phyloP scores from a whole-genome alignment of 2,888 invertebrate genomes.

The Anoncus sp. region DNA sequence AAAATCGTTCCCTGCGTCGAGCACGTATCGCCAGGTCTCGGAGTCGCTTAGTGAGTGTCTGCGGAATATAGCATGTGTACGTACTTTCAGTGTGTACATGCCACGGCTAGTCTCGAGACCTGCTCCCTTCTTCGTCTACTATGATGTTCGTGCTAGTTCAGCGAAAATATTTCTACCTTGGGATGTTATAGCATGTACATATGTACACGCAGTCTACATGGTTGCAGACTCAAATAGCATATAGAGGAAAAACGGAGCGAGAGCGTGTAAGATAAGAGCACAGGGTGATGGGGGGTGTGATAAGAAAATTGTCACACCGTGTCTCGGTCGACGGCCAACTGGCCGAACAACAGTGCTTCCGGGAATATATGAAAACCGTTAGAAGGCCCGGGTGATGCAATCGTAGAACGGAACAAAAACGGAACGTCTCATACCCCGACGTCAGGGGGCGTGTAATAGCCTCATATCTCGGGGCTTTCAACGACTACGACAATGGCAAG shows the following conservation, averaged over 20 bases:
- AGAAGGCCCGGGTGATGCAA: neutral
- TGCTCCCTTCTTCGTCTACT: neutral
- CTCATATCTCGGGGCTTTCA: constrained; percentile 21
- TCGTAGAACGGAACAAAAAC: neutral
- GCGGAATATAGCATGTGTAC: constrained; percentile 19
- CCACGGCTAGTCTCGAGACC: constrained; percentile 11
- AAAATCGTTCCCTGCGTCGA: constrained; percentile 33
- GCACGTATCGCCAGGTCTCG: constrained; percentile 29
- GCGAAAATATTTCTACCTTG: constrained; percentile 30
- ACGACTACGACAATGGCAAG: neutral
- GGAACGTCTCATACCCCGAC: constrained; percentile 19
- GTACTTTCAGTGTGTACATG: constrained; percentile 31
- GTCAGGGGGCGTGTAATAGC: constrained; percentile 24
- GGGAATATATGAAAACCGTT: constrained; percentile 8
- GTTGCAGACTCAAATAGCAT: neutral
- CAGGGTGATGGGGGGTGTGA: constrained; percentile 2
- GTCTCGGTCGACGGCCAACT: constrained; percentile 9
- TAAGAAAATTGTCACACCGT: constrained; percentile 30
- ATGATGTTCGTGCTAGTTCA: constrained; percentile 27
- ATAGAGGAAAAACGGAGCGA: neutral
- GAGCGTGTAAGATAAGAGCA: neutral
- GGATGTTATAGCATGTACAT: constrained; percentile 2
- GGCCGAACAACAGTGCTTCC: constrained; percentile 13
- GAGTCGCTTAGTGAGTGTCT: constrained; percentile 45
- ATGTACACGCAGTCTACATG: neutral